A percentile compares a stretch with the other conserved stretches of the same genome.
Conservation (phyloP, 2,888 invertebrate genomes). For the Chrysolina americana region DNA sequence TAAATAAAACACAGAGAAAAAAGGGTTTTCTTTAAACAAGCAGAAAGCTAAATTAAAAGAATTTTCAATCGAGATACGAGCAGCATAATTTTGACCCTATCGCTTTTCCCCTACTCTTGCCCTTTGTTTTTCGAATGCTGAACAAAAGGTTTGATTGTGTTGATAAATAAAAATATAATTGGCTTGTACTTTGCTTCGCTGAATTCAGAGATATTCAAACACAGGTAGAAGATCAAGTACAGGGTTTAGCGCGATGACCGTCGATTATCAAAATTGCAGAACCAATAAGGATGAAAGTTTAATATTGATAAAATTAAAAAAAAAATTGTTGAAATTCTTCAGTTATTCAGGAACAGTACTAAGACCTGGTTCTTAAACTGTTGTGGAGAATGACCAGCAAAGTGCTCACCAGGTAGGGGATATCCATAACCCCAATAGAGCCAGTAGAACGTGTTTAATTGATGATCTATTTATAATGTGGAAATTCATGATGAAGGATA, state of each 20-base stretch:
- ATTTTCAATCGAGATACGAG: conserved; percentile 64
- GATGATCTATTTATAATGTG: too few species aligned
- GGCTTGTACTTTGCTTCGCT: conserved; percentile 35
- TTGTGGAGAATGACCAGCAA: too few species aligned
- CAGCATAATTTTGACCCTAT: conserved; percentile 49
- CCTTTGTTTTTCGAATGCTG: conserved; percentile 41
- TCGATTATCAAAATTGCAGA: background rate
- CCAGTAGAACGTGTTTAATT: too few species aligned
- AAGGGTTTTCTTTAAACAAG: conserved; percentile 67
- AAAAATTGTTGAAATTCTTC: too few species aligned
- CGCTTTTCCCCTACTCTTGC: conserved; percentile 40
- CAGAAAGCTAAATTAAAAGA: conserved; percentile 67
- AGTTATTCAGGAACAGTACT: too few species aligned
- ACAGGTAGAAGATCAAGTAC: conserved; percentile 33
- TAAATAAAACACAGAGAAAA: conserved; percentile 64
- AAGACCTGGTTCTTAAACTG: too few species aligned
- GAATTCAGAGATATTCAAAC: conserved; percentile 34
- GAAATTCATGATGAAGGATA: too few species aligned
- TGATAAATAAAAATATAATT: conserved; percentile 54
- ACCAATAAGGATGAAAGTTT: too few species aligned
- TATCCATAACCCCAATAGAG: too few species aligned
- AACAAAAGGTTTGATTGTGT: conserved; percentile 50
- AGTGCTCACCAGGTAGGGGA: too few species aligned
- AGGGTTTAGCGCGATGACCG: background rate
- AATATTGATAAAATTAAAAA: too few species aligned